A percentile compares a stretch with the other conserved stretches of the same genome.
Conservation (phyloP, 64 coral and sea anemone species). For the Montipora foliosa region DNA sequence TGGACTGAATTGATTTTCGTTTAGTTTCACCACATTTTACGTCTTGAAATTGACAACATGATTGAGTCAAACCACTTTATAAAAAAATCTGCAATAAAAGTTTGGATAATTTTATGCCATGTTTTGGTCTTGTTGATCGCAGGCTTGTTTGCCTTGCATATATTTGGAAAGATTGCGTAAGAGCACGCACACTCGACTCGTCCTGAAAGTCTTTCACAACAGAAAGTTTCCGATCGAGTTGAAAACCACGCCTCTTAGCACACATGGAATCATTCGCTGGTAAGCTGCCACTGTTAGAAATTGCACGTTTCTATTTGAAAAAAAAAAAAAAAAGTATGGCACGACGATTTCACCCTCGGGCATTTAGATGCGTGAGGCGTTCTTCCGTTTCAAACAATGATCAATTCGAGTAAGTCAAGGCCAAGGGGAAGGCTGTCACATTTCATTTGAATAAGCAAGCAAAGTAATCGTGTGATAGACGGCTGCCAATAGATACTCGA, state of each 20-base stretch:
- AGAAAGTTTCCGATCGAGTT: background rate
- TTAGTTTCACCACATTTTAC: background rate
- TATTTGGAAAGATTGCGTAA: background rate
- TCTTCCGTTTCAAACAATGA: background rate
- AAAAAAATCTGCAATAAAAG: constrained; percentile 24
- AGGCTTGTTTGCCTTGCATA: background rate
- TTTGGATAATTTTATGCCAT: constrained; percentile 15
- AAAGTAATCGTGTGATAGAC: background rate
- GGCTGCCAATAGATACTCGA: background rate
- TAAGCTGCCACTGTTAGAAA: background rate
- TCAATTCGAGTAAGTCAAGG: constrained; percentile 5
- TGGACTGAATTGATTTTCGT: constrained; percentile 14
- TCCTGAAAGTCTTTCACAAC: background rate
- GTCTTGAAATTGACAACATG: background rate
- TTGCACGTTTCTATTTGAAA: background rate
- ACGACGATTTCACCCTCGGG: background rate
- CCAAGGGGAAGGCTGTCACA: background rate
- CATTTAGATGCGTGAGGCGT: background rate
- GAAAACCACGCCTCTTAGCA: no score
- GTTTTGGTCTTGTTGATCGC: background rate
- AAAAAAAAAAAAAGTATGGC: no score
- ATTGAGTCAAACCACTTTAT: background rate
- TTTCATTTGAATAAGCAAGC: background rate
- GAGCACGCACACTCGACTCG: background rate
- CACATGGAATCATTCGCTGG: background rate